phyloP scores from a whole-genome alignment of 1,140 invertebrate species.

The Drosophila quadrilineata region DNA sequence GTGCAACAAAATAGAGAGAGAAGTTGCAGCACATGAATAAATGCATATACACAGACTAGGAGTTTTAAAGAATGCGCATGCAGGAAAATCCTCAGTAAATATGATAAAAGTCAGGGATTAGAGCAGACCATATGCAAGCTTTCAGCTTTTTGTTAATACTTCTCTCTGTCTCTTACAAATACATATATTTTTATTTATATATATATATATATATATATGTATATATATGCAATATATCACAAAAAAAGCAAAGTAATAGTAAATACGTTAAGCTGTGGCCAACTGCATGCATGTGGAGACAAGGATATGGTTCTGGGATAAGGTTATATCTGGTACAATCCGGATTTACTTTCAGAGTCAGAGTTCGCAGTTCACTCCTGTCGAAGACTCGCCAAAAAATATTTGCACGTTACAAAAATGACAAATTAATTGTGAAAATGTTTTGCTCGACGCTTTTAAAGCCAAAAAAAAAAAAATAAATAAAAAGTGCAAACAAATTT shows the following conservation, averaged over 20 bases:
- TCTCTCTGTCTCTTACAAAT: slow-evolving; percentile 29
- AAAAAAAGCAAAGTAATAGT: slow-evolving; percentile 6
- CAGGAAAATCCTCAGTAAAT: slow-evolving; percentile 27
- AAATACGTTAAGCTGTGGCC: slow-evolving; percentile 17
- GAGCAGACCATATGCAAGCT: slow-evolving; percentile 46
- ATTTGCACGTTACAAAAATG: slow-evolving; percentile 42
- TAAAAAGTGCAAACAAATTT: slow-evolving; percentile 58
- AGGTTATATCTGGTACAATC: not conserved
- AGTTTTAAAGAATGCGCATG: slow-evolving; percentile 2
- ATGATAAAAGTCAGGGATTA: slow-evolving; percentile 57
- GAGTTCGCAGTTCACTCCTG: not conserved
- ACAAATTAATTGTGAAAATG: slow-evolving; percentile 64
- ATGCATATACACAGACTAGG: slow-evolving; percentile 39
- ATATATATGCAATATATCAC: slow-evolving; percentile 21
- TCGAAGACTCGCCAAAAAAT: slow-evolving; percentile 16
- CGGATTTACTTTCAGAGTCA: too few species aligned
- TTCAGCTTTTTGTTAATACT: slow-evolving; percentile 45
- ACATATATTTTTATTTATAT: too few species aligned
- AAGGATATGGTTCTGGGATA: not conserved
- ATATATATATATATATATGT: too few species aligned
- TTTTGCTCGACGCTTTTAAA: slow-evolving; percentile 24
- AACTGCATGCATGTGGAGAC: not conserved
- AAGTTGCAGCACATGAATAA: slow-evolving; percentile 60
- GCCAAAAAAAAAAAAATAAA: too few species aligned
- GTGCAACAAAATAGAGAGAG: slow-evolving; percentile 3